Conservation (phyloP, 1,140 invertebrate species). For the Callitettix versicolor region DNA sequence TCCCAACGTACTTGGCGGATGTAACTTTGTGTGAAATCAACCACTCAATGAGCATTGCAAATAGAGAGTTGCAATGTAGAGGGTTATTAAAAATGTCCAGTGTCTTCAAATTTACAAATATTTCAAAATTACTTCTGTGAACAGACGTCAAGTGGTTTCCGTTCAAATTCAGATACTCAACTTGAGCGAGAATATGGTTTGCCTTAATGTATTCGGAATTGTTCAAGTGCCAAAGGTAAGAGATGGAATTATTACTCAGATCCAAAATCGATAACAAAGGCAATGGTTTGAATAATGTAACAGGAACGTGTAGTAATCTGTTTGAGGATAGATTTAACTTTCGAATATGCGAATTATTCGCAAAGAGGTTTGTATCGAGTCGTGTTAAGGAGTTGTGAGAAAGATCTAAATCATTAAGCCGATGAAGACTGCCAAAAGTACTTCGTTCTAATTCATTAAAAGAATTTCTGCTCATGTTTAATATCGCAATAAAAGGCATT, state of each 20-base stretch:
- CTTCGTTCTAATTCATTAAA: conserved; percentile 12
- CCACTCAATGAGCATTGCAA: conserved; percentile 34
- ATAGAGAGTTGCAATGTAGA: conserved; percentile 34
- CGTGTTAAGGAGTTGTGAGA: conserved; percentile 50
- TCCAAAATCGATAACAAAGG: conserved; percentile 44
- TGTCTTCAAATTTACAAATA: conserved; percentile 22
- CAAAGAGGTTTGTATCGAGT: conserved; percentile 48
- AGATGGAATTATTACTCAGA: conserved; percentile 51
- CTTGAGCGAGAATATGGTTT: conserved; percentile 35
- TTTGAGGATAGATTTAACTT: conserved; percentile 60
- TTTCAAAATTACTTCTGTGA: conserved; percentile 18
- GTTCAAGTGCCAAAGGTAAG: conserved; percentile 48
- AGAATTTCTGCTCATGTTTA: conserved; percentile 51
- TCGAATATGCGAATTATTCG: conserved; percentile 44
- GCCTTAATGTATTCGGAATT: conserved; percentile 38
- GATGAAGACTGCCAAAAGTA: conserved; percentile 39
- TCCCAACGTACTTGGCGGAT: conserved; percentile 27
- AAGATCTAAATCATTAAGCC: conserved; percentile 52
- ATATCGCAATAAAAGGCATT: conserved; percentile 48
- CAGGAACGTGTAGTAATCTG: conserved; percentile 48
- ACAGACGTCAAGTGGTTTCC: conserved; percentile 25
- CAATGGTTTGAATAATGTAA: conserved; percentile 49
- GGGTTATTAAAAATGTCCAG: conserved; percentile 36
- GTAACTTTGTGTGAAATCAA: conserved; percentile 32
- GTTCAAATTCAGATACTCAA: conserved; percentile 22